Evolutionary conservation across 1,140 invertebrate species (phyloP).

Genomic region (Drosophila subpulchrella): DNA sequence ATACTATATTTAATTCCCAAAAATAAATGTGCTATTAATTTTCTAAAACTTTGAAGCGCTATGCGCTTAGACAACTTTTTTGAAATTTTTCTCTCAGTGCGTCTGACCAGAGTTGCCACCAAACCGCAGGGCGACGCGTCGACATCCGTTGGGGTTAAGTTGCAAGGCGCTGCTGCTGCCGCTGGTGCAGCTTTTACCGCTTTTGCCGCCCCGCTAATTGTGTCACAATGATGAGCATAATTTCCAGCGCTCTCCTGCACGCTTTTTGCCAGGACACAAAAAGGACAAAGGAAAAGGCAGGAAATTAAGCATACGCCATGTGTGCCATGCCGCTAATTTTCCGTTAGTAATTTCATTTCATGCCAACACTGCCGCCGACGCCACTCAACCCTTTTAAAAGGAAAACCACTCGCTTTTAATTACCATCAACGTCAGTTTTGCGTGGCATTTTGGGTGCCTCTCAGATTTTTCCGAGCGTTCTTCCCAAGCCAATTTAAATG

Average conservation of each 20-base stretch:
- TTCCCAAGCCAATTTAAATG: constrained; percentile 64
- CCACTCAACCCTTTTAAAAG: constrained; percentile 11
- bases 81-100: neutral
- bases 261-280: constrained; percentile 46
- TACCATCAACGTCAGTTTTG: constrained; percentile 71
- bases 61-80: neutral
- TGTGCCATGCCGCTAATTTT: constrained; percentile 73
- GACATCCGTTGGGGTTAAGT: constrained; percentile 75
- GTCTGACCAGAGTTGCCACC: constrained; percentile 49
- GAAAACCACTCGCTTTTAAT: constrained; percentile 65
- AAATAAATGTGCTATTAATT: neutral
- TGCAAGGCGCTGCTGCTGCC: constrained; percentile 30
- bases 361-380: constrained; percentile 25
- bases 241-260: constrained; percentile 52
- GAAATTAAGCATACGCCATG: constrained; percentile 75
- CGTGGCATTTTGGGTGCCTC: constrained; percentile 37
- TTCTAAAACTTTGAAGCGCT: neutral
- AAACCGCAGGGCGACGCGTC: constrained; percentile 29
- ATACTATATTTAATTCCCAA: too few species aligned
- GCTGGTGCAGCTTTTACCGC: constrained; percentile 12
- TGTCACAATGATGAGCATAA: constrained; percentile 82
- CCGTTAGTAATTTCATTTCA: constrained; percentile 77
- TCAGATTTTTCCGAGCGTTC: constrained; percentile 40
- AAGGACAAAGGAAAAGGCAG: constrained; percentile 24
- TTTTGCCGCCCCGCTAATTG: constrained; percentile 59